Conservation (phyloP, 2,113 vertebrate species). For the Megalops atlanticus region DNA sequence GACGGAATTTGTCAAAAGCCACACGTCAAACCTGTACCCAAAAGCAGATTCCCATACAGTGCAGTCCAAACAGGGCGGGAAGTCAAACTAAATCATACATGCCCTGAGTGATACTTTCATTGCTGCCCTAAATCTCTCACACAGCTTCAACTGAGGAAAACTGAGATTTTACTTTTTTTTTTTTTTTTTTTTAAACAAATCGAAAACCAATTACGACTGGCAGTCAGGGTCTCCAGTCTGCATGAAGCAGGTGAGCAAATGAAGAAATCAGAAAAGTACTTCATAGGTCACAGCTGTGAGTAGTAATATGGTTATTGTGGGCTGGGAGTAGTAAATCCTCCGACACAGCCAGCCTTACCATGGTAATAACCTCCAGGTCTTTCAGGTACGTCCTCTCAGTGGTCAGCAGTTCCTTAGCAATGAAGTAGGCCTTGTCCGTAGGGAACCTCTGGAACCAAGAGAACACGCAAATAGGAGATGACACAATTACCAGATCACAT, state of each 20-base stretch:
- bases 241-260: neutral
- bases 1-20: neutral
- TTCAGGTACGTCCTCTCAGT: conserved; percentile 93
- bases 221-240: neutral
- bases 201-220: neutral
- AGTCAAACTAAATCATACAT: no score
- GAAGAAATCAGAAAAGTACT: neutral
- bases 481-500: neutral
- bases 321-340: neutral
- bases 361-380: conserved; percentile 90
- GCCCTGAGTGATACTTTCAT: no score
- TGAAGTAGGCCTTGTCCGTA: conserved; percentile 91
- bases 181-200: no score
- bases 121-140: no score
- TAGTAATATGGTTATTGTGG: neutral
- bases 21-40: no score
- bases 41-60: no score
- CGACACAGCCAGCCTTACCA: conserved; percentile 65
- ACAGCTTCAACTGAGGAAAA: no score
- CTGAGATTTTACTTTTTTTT: no score
- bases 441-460: conserved; percentile 82
- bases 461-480: neutral
- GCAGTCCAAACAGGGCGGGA: no score
- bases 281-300: neutral
- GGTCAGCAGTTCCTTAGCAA: conserved; percentile 88